Conservation (phyloP, 1,140 invertebrate species). For the Penaeus japonicus region DNA sequence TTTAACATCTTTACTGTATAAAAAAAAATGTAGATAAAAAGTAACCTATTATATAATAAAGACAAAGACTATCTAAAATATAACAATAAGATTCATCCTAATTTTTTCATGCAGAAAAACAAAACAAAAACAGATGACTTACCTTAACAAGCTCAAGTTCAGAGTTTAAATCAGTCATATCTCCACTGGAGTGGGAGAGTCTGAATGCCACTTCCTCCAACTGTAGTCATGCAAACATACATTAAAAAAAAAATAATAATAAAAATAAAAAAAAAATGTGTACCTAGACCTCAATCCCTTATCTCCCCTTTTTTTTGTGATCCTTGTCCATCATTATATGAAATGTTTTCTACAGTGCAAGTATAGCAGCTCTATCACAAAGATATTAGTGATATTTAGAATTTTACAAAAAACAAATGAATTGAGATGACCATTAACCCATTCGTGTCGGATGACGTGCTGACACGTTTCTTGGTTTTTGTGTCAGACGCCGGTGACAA, state of each 20-base stretch:
- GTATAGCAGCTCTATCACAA: too few relatives aligned
- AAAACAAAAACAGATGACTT: not conserved
- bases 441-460: too few relatives aligned
- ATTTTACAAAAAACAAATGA: too few relatives aligned
- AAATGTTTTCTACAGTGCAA: too few relatives aligned
- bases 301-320: too few relatives aligned
- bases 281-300: not conserved
- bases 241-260: not conserved
- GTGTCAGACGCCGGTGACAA: too few relatives aligned
- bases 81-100: not conserved
- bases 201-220: conserved; percentile 25
- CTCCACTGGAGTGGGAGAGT: conserved; percentile 21
- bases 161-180: conserved; percentile 16
- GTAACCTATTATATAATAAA: not conserved
- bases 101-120: not conserved
- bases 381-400: too few relatives aligned
- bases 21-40: not conserved
- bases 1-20: too few relatives aligned
- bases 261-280: conserved; percentile 18
- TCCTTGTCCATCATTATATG: too few relatives aligned
- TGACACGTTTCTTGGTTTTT: too few relatives aligned
- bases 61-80: not conserved
- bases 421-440: too few relatives aligned
- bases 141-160: conserved; percentile 39
- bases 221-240: conserved; percentile 2